Evolutionary conservation across 2,797 vertebrate species (phyloP), one percentile per base, ranked within the genome.

Genomic region (Artibeus jamaicensis): DNA sequence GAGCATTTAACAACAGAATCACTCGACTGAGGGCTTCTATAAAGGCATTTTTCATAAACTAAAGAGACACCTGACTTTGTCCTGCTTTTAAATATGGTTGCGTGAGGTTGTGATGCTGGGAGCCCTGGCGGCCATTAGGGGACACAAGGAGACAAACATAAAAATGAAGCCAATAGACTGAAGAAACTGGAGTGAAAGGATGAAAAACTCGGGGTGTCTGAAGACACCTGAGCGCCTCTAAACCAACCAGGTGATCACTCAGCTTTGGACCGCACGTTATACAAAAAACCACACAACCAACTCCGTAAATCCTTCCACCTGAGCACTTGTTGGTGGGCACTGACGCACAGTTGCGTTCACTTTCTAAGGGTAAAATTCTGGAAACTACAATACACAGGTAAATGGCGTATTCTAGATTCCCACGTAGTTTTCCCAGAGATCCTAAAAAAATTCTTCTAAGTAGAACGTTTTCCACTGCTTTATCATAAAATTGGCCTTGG

Each of bases 321-420:
- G 6, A 12, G 11, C 32, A 4, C 65, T n/a, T 19, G 19, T 42
- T 22, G 6, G 18, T 24, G 34, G 15, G 4, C 57, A 32, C 10
- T 1, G 9, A 37, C 0, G 3, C n/a, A 19, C 21, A 19, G 24
- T 16, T 9, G 4, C 67, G 0, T 1, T 10, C 48, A 65, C 29
- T 62, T 62, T 55, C 76, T 39, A 39, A 39, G 9, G 22, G 74
- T 32, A 15, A 46, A n/a, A 48, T 46, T 55, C 73, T 24, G 10
- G 29, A 46, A 50, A 18, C 15, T 8, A 1, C 19, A 4, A 9
- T 0, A 15, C 2, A 1, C 2, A 39, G 3, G 9, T 14, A 7
- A 68, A 8, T 21, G 76, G 44, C 6, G 0, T 29, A 14, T 48
- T 57, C 53, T 53, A 53, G 46, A 4, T 21, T 53, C 19, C n/a